phyloP scores from a whole-genome alignment of 1,140 invertebrate genomes.

The Hermetia illucens region DNA sequence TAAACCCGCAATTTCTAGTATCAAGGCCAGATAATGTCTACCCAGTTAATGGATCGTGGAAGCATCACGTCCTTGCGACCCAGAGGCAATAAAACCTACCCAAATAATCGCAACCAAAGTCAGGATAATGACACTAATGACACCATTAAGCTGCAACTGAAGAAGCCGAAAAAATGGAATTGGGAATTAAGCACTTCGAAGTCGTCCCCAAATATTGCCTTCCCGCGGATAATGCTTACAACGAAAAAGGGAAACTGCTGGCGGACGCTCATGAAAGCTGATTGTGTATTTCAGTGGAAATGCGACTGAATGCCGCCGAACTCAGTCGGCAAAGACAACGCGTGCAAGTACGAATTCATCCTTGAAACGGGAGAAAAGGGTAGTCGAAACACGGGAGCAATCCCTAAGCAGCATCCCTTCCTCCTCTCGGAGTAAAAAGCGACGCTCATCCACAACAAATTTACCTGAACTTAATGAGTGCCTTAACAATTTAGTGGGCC shows the following conservation, averaged over 20 bases:
- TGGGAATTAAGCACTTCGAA: conserved; percentile 37
- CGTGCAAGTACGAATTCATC: too few species aligned
- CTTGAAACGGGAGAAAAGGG: too few species aligned
- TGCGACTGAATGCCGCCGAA: too few species aligned
- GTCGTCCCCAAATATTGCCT: conserved; percentile 33
- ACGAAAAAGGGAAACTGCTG: conserved; percentile 31
- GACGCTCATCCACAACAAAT: not conserved
- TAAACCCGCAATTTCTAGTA: too few species aligned
- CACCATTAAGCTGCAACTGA: conserved; percentile 32
- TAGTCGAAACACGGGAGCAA: not conserved
- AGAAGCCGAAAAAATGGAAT: conserved; percentile 35
- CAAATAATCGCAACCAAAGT: too few species aligned
- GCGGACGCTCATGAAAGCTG: conserved; percentile 23
- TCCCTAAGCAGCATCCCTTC: too few species aligned
- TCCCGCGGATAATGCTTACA: conserved; percentile 34
- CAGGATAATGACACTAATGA: too few species aligned
- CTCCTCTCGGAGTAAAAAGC: not conserved
- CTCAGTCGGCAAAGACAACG: not conserved
- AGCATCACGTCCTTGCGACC: too few species aligned
- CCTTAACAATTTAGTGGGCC: not conserved
- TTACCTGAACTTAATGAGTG: not conserved
- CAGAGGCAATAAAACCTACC: too few species aligned
- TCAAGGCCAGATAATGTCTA: too few species aligned
- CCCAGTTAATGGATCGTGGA: too few species aligned
- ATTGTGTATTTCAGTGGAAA: conserved; percentile 3